Percentiles rank a stretch among this genome's conserved stretches.
These are phyloP conservation scores for Numenius arquata DNA, from an alignment of 2,113 vertebrate genomes.

Conservation along the genomic window DNA sequence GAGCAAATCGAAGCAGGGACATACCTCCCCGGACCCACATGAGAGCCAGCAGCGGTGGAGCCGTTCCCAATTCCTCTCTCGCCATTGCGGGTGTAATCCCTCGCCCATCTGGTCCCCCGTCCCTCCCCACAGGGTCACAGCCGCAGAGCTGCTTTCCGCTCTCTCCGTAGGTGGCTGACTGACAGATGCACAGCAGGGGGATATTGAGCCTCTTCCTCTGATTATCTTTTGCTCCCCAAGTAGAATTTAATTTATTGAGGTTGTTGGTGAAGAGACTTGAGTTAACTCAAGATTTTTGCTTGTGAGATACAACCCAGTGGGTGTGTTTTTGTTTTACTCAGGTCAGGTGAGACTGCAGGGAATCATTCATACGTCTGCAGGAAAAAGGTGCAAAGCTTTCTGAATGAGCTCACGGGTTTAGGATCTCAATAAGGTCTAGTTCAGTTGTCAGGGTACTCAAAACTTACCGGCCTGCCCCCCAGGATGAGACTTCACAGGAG, in stretches of 20 bases:
- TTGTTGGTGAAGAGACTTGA: neutral
- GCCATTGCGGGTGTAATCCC: neutral
- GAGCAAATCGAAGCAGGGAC: fast-evolving
- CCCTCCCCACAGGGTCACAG: neutral
- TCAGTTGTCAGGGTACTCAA: neutral
- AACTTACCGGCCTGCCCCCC: neutral
- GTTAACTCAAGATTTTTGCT: neutral
- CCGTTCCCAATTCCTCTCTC: neutral
- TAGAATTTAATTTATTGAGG: neutral
- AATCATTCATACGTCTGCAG: neutral
- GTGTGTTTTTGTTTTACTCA: neutral
- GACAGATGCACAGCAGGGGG: neutral
- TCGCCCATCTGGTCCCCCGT: neutral
- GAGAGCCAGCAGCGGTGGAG: fast-evolving
- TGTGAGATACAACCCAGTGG: fast-evolving
- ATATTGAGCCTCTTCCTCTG: neutral
- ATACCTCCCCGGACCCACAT: fast-evolving
- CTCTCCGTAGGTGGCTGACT: neutral
- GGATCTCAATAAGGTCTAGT: no score
- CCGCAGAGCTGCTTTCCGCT: neutral
- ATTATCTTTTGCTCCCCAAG: neutral
- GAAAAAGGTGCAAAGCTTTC: neutral
- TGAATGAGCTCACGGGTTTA: fast-evolving
- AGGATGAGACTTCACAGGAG: neutral
- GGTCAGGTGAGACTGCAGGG: fast-evolving